A percentile compares a stretch with the other conserved stretches of the same genome.
Conservation (phyloP, 2,113 vertebrate genomes). For the Pterophyllum scalare region DNA sequence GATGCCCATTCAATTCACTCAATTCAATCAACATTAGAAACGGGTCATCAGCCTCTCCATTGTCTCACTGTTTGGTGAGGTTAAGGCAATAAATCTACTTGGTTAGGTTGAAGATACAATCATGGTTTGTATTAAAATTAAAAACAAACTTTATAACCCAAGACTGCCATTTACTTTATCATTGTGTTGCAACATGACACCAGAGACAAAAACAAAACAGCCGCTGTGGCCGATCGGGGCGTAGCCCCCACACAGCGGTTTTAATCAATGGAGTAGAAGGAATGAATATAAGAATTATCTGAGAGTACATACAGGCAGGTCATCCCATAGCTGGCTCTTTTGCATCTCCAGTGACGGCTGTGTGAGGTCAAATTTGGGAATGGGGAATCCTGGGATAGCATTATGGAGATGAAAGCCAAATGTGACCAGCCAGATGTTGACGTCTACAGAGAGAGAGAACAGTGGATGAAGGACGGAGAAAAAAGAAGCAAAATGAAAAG, state of each 20-base stretch:
- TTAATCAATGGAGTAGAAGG: background rate
- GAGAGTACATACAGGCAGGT: slow-evolving; percentile 87
- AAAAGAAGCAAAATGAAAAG: background rate
- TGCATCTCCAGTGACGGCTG: slow-evolving; percentile 94
- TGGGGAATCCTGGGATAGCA: slow-evolving; percentile 96
- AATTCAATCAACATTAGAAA: too few species aligned
- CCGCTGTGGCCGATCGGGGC: background rate
- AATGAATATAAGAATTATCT: background rate
- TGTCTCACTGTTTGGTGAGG: too few species aligned
- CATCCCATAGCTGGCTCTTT: slow-evolving; percentile 98
- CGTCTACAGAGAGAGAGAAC: slow-evolving; percentile 80
- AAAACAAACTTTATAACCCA: background rate
- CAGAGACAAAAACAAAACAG: background rate
- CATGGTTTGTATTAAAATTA: background rate
- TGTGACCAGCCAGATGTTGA: slow-evolving; percentile 99
- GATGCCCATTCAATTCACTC: too few species aligned
- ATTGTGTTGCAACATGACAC: background rate
- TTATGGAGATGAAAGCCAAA: slow-evolving; percentile 99
- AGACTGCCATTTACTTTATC: background rate
- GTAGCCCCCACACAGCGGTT: background rate
- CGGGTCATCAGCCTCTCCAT: too few species aligned
- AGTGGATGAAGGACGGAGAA: background rate
- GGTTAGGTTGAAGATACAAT: background rate
- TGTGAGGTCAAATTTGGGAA: slow-evolving; percentile 94
- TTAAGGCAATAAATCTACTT: too few species aligned